phyloP scores from a whole-genome alignment of 1,140 invertebrate genomes.

The Drosophila arizonae region DNA sequence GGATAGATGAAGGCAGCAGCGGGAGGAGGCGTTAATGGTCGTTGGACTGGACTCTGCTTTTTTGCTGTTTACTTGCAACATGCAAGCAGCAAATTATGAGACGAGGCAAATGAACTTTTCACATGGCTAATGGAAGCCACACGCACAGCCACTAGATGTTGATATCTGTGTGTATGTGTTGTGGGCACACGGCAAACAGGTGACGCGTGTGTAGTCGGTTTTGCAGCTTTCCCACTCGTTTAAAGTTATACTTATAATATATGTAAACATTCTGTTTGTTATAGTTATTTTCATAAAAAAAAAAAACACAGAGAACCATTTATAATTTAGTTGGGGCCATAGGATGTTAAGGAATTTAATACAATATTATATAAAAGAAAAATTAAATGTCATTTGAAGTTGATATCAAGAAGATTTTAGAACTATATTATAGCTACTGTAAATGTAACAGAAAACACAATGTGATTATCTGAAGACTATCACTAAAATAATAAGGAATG shows the following conservation, averaged over 20 bases:
- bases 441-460: too few species aligned
- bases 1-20: constrained; percentile 10
- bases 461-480: too few species aligned
- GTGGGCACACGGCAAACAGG: constrained; percentile 59
- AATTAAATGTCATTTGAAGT: too few species aligned
- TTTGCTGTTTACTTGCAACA: constrained; percentile 59
- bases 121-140: constrained; percentile 69
- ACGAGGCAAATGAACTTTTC: constrained; percentile 76
- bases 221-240: constrained; percentile 42
- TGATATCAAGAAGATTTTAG: too few species aligned
- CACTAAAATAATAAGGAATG: too few species aligned
- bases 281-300: not conserved
- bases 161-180: constrained; percentile 19
- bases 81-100: constrained; percentile 79
- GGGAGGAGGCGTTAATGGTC: constrained; percentile 41
- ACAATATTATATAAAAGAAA: too few species aligned
- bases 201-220: constrained; percentile 41
- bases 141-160: constrained; percentile 25
- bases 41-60: constrained; percentile 16
- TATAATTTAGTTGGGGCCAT: not conserved
- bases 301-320: not conserved
- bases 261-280: constrained; percentile 46
- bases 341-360: too few species aligned
- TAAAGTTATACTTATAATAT: constrained; percentile 45
- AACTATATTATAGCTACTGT: too few species aligned